phyloP scores from a whole-genome alignment of 2,888 invertebrate genomes.

The Abrostola tripartita region DNA sequence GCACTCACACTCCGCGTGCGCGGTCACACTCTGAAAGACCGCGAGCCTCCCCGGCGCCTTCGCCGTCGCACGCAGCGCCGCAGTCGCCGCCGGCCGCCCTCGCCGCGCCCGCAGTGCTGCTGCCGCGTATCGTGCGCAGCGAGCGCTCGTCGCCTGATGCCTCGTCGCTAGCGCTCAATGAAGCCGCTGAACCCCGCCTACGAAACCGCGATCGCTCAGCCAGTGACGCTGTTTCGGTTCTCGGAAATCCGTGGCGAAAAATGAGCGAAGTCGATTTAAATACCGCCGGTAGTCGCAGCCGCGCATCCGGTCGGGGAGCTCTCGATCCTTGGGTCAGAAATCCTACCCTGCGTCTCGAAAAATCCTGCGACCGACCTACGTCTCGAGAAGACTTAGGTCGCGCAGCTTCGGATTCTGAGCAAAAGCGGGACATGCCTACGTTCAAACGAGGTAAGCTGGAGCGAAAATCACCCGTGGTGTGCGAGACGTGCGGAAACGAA shows the following conservation, averaged over 20 bases:
- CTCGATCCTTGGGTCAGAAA: conserved; percentile 67
- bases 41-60: conserved; percentile 66
- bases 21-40: conserved; percentile 82
- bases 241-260: conserved; percentile 76
- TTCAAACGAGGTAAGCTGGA: conserved; percentile 68
- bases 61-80: conserved; percentile 60
- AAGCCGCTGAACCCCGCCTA: conserved; percentile 41
- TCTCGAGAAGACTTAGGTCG: conserved; percentile 52
- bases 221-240: conserved; percentile 55
- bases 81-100: conserved; percentile 50
- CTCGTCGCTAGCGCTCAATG: conserved; percentile 58
- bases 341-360: conserved; percentile 42
- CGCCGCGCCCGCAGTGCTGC: conserved; percentile 40
- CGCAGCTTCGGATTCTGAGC: conserved; percentile 50
- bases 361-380: conserved; percentile 38
- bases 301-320: conserved; percentile 48
- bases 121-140: conserved; percentile 68
- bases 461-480: conserved; percentile 67
- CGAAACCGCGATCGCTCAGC: conserved; percentile 53
- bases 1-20: conserved; percentile 76
- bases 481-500: conserved; percentile 70
- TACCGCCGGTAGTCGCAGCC: conserved; percentile 51
- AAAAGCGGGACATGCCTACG: conserved; percentile 47
- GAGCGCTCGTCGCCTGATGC: conserved; percentile 71
- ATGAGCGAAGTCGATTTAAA: conserved; percentile 74